These are phyloP conservation scores for Aspiorhynchus laticeps DNA, from an alignment of 2,113 vertebrate species.

Conservation along the genomic window DNA sequence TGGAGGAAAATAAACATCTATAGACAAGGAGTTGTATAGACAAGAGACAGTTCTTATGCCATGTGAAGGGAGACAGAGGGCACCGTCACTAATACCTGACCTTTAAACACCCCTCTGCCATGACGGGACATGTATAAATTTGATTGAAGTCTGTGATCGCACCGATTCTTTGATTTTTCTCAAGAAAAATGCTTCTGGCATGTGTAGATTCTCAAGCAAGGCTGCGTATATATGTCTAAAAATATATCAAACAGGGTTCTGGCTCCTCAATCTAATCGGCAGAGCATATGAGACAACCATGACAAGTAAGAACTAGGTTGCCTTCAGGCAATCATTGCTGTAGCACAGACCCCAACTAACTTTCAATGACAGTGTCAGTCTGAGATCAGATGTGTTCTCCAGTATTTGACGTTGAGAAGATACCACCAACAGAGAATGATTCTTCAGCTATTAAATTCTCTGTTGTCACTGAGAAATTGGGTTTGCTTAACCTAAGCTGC, in stretches of 20 bases:
- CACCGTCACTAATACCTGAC: constrained; percentile 37
- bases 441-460: constrained; percentile 12
- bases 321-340: constrained; percentile 16
- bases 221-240: not conserved
- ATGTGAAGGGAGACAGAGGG: constrained; percentile 25
- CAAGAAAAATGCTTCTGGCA: not conserved
- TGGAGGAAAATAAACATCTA: constrained; percentile 37
- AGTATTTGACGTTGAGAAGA: not conserved
- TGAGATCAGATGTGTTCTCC: constrained; percentile 2
- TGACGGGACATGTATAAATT: constrained; percentile 21
- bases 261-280: not conserved
- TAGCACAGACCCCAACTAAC: constrained; percentile 4
- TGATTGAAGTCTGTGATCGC: constrained; percentile 17
- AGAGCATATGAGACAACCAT: constrained; percentile 13
- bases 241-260: constrained; percentile 20
- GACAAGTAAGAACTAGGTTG: constrained; percentile 3
- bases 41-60: constrained; percentile 40
- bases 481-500: constrained; percentile 50
- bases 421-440: not conserved
- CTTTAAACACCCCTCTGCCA: constrained; percentile 50
- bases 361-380: constrained; percentile 9
- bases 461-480: not conserved
- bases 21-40: constrained; percentile 20
- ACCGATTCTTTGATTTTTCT: constrained; percentile 15
- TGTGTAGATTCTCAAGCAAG: constrained; percentile 22